phyloP scores from a whole-genome alignment of 2,888 invertebrate genomes.

The Byasa hedistus region DNA sequence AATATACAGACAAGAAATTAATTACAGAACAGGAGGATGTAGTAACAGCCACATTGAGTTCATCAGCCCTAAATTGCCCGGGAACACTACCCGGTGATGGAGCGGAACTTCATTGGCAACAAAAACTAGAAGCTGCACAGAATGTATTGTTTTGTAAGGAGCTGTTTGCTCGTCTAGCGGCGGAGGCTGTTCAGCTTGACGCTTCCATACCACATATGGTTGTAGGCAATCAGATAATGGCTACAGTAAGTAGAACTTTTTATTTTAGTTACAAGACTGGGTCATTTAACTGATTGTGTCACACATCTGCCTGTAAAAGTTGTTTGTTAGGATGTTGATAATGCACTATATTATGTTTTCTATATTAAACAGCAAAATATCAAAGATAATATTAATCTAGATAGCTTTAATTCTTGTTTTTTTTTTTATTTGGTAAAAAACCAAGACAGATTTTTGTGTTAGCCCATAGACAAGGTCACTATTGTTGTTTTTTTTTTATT shows the following conservation, averaged over 20 bases:
- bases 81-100: constrained; percentile 79
- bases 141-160: constrained; percentile 98
- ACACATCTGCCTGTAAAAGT: too few species aligned
- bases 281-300: too few species aligned
- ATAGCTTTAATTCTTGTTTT: too few species aligned
- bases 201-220: constrained; percentile 98
- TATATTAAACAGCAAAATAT: too few species aligned
- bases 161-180: constrained; percentile 94
- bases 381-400: too few species aligned
- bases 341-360: too few species aligned
- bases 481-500: too few species aligned
- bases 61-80: constrained; percentile 86
- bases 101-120: constrained; percentile 94
- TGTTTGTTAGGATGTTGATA: too few species aligned
- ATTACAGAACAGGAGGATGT: constrained; percentile 91
- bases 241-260: constrained; percentile 82
- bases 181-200: constrained; percentile 96
- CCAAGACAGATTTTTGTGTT: too few species aligned
- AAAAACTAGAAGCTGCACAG: constrained; percentile 97
- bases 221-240: constrained; percentile 97
- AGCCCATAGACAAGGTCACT: too few species aligned
- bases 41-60: constrained; percentile 89
- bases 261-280: too few species aligned
- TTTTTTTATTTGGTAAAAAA: too few species aligned
- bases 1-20: not conserved